phyloP scores from a whole-genome alignment of 2,113 vertebrate genomes.

The Rhynchomys soricoides region DNA sequence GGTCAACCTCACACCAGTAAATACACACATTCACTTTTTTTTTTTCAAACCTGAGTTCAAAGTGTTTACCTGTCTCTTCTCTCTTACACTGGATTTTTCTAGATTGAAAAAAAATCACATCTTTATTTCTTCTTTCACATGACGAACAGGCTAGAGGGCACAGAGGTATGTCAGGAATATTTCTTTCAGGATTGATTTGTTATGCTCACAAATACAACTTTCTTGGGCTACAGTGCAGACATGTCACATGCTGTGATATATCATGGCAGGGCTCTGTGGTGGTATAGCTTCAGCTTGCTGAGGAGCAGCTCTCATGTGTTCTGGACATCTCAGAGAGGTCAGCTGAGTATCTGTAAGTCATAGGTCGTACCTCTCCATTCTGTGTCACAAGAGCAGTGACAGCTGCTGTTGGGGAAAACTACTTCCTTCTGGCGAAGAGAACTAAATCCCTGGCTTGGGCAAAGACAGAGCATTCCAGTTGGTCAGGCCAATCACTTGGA shows the following conservation, averaged over 20 bases:
- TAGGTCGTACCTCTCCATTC: neutral
- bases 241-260: neutral
- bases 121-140: constrained; percentile 32
- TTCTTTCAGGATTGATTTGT: neutral
- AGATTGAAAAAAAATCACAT: neutral
- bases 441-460: neutral
- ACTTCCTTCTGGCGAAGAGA: neutral
- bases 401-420: neutral
- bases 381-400: neutral
- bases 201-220: neutral
- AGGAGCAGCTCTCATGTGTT: neutral
- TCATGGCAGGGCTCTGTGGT: neutral
- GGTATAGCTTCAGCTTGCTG: neutral
- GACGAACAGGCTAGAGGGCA: neutral
- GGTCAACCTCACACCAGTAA: neutral
- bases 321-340: neutral
- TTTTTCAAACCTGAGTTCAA: neutral
- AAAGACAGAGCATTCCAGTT: neutral
- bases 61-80: neutral
- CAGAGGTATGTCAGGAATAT: neutral
- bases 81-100: neutral
- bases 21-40: neutral
- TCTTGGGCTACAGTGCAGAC: neutral
- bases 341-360: neutral
- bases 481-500: neutral